Evolutionary conservation across 53 echinoderm and acorn worm species (phyloP).

Genomic region (Paracentrotus lividus): DNA sequence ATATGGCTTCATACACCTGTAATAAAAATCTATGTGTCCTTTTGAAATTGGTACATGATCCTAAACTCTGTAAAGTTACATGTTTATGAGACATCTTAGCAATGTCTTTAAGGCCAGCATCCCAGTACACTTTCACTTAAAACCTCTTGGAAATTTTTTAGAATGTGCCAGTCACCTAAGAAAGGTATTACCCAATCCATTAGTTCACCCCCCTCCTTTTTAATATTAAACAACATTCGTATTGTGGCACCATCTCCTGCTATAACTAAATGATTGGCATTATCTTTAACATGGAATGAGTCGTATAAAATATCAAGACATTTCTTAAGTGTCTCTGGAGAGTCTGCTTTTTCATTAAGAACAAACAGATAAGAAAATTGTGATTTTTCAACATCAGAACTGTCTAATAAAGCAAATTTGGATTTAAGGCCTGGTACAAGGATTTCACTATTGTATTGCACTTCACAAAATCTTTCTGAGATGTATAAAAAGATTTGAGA

Average conservation of each 20-base stretch:
- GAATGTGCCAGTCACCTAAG: conserved; percentile 85
- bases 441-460: not conserved
- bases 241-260: conserved; percentile 62
- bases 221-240: conserved; percentile 27
- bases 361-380: conserved; percentile 40
- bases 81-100: conserved; percentile 65
- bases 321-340: conserved; percentile 29
- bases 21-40: conserved; percentile 76
- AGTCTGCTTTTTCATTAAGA: conserved; percentile 53
- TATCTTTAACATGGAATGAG: conserved; percentile 18
- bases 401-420: not conserved
- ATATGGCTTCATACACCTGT: conserved; percentile 73
- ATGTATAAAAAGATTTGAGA: not conserved
- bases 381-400: conserved; percentile 54
- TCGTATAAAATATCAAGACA: conserved; percentile 39
- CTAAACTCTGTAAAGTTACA: conserved; percentile 62
- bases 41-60: conserved; percentile 73
- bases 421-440: not conserved
- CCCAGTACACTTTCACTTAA: conserved; percentile 68
- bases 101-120: conserved; percentile 65
- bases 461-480: not conserved
- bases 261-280: conserved; percentile 54
- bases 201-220: conserved; percentile 21
- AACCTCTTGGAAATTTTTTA: conserved; percentile 81
- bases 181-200: conserved; percentile 80